These are phyloP conservation scores for Eupithecia pulchellata DNA, from an alignment of 2,888 invertebrate species.

Conservation along the genomic window DNA sequence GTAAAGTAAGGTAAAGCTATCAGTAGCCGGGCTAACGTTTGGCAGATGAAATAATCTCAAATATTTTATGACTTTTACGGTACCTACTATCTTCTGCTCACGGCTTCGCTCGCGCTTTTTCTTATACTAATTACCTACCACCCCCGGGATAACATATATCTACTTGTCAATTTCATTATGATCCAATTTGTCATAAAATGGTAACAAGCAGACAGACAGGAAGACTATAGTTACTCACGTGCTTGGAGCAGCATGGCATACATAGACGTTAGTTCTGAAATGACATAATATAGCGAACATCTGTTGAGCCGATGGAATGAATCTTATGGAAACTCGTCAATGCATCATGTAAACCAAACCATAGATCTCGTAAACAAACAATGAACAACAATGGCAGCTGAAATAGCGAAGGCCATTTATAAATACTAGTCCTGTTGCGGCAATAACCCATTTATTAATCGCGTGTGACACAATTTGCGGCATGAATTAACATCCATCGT, in stretches of 20 bases:
- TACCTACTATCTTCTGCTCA: not conserved
- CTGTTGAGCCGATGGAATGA: not conserved
- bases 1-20: not conserved
- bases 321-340: not conserved
- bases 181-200: not conserved
- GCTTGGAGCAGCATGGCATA: not conserved
- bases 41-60: not conserved
- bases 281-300: not conserved
- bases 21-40: not conserved
- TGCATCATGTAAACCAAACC: not conserved
- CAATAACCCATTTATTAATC: conserved; percentile 34
- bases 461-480: conserved; percentile 28
- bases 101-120: too few relatives aligned
- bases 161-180: not conserved
- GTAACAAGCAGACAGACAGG: not conserved
- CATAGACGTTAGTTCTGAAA: not conserved
- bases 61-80: not conserved
- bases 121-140: not conserved
- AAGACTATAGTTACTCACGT: not conserved
- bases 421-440: conserved; percentile 22
- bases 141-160: not conserved
- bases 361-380: not conserved
- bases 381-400: conserved; percentile 17
- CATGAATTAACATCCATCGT: conserved; percentile 14
- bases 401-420: conserved; percentile 29